These are phyloP conservation scores for Dusona sp. DNA, from an alignment of 2,888 invertebrate species.

Conservation along the genomic window DNA sequence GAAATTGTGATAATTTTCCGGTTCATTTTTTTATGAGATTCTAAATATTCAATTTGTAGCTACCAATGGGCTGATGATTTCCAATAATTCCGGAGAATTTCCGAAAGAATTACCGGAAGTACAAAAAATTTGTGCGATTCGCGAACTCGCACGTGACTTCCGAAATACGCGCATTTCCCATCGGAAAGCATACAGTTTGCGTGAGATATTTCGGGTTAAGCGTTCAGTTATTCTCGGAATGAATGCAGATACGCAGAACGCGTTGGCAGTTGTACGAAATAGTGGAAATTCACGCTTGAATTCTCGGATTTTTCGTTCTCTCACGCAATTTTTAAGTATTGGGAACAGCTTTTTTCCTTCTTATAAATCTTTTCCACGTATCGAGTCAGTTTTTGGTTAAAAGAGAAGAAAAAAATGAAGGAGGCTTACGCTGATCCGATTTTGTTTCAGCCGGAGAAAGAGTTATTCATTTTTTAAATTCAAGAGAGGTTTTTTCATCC, in stretches of 20 bases:
- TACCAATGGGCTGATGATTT: background rate
- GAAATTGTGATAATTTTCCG: background rate
- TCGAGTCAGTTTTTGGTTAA: background rate
- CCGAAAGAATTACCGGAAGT: conserved; percentile 34
- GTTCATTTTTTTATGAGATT: background rate
- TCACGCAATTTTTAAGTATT: conserved; percentile 13
- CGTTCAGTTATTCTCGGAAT: conserved; percentile 67
- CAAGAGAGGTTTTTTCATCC: background rate
- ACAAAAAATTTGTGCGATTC: conserved; percentile 1
- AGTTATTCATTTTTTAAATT: background rate
- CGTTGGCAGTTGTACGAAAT: conserved; percentile 61
- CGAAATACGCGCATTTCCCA: conserved; percentile 61
- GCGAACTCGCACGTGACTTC: conserved; percentile 52
- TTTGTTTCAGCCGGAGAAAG: background rate
- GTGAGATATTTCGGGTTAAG: conserved; percentile 64
- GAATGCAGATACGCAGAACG: conserved; percentile 63
- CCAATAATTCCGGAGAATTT: conserved; percentile 7
- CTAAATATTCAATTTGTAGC: background rate
- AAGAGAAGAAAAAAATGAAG: background rate
- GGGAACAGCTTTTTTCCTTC: background rate
- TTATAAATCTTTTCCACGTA: background rate
- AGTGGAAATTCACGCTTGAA: conserved; percentile 46
- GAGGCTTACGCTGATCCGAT: background rate
- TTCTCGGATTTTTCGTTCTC: conserved; percentile 44
- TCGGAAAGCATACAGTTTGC: conserved; percentile 51